Base-by-base conservation (phyloP, 1,140 invertebrate species). In the Ctenoplectra terminalis region DNA sequence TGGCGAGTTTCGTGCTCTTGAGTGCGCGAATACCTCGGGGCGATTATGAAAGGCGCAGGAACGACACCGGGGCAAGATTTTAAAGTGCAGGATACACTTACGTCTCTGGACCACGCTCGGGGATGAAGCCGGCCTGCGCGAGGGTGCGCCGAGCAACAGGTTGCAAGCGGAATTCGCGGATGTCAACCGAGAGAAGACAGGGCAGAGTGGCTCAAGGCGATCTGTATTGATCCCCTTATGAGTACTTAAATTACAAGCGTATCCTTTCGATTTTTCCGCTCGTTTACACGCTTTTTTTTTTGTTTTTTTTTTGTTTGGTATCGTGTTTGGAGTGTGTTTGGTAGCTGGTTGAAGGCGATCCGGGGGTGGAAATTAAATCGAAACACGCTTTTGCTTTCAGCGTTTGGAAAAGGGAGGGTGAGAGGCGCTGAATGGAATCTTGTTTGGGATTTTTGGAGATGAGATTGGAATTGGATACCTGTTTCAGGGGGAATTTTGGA, bases 121-220 rank as follows among this genome's bases (percentile, higher is more conserved):
- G 48, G 85, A 80, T 74, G 69, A 69, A 72, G 48, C 48, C 31
- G 54, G 64, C 20, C 23, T 15, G 71, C 29, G 37, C 89, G 90
- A 93, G 87, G 9, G 7, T 20, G 88, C 75, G 90, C 86, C 89
- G 78, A 92, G 93, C 93, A 93, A 93, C 93, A 93, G 93, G 93
- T 93, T 93, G 92, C 90, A 91, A 92, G 91, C 90, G 86, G 90
- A 93, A 93, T 91, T 90, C 90, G 90, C 87, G 86, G 89, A 89
- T 93, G 92, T 91, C 91, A 92, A 92, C 82, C 85, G 76, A 63
- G 54, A 70, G 67, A 66, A 75, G 43, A 84, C 54, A 84, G 54
- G 78, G 58, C 73, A 70, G 84, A 84, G 81, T 90, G 77, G 74
- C 90, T 90, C 81, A 82, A 88, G 90, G 87, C 88, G 69, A 85